Base-by-base conservation (phyloP, 2,888 invertebrate genomes). In the Acanthoscelides obtectus region DNA sequence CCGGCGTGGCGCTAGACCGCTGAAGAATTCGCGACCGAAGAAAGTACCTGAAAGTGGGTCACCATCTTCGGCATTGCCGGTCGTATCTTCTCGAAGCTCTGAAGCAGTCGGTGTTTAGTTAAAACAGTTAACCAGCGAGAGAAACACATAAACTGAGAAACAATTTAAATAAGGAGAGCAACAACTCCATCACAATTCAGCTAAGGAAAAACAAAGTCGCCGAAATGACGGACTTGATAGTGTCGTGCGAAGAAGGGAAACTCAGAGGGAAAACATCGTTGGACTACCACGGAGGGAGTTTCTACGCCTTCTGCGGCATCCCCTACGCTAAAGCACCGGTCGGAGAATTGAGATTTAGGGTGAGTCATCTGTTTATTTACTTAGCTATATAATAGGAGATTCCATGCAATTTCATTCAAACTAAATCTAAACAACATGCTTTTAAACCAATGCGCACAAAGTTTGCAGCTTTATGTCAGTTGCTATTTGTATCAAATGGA, bases 301-400 rank as follows among this genome's bases (percentile, higher is more conserved):
- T 79, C 77, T 79, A 77, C 45, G 80, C 80, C 73, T 84, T 84
- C 75, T 79, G 80, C 73, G 83, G 83, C 22, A 82, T 84, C 69
- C 84, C 84, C 0, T 85, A 83, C 71, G 85, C 83, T 0, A 81
- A 83, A 74, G 79, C 84, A 8, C 83, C 84, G 0, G 27, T 82
- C 12, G 81, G 82, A 20, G 75, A 79, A 17, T 76, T 82, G 5
- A 77, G 84, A 77, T 83, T 83, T 78, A 80, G 80, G 80, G 84
- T 84, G 77, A 75, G 76, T 71, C 12, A 17, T 20, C 4, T 22
- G 3, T 22, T 5, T 68, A 6, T 25, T 67, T 22, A 5, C 25
- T 25, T 25, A n/a, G n/a, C n/a, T n/a, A n/a, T n/a, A n/a, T n/a
- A n/a, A n/a, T n/a, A n/a, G n/a, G n/a, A n/a, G n/a, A n/a, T n/a